These are phyloP conservation scores for Campoplex capitator DNA, from an alignment of 2,888 invertebrate genomes.

Conservation along the genomic window DNA sequence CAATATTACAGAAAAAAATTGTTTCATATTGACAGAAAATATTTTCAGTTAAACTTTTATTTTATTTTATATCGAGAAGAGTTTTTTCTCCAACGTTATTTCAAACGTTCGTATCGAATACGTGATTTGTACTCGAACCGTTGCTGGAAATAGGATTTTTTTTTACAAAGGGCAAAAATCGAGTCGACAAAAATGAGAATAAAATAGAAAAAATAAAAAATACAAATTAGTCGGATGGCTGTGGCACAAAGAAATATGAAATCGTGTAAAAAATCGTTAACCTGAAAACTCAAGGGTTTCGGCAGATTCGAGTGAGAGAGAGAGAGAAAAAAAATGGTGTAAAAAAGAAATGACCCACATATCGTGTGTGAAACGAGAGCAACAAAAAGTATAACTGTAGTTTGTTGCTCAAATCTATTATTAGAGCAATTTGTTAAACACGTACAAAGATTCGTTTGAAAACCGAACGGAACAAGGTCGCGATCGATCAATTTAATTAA, in stretches of 20 bases:
- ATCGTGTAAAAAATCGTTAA: neutral
- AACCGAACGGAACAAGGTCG: slow-evolving; percentile 59
- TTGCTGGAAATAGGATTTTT: neutral
- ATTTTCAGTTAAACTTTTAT: neutral
- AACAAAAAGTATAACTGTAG: slow-evolving; percentile 11
- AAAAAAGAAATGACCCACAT: slow-evolving; percentile 42
- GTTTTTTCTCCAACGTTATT: neutral
- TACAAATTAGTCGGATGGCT: neutral
- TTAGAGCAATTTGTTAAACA: slow-evolving; percentile 52
- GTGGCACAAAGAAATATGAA: neutral
- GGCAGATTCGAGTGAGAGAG: neutral
- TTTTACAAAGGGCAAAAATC: neutral
- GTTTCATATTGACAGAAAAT: neutral
- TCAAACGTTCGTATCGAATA: neutral
- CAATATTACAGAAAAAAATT: neutral
- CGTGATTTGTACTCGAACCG: neutral
- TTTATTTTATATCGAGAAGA: neutral
- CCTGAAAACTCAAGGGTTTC: neutral
- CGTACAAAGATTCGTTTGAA: slow-evolving; percentile 37
- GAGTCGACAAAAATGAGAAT: neutral
- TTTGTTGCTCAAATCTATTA: slow-evolving; percentile 53
- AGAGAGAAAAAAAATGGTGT: neutral
- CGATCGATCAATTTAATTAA: slow-evolving; percentile 68
- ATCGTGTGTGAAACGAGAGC: neutral
- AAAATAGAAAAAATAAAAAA: neutral